phyloP scores from a whole-genome alignment of 2,888 invertebrate species.

The Spialia ferax region DNA sequence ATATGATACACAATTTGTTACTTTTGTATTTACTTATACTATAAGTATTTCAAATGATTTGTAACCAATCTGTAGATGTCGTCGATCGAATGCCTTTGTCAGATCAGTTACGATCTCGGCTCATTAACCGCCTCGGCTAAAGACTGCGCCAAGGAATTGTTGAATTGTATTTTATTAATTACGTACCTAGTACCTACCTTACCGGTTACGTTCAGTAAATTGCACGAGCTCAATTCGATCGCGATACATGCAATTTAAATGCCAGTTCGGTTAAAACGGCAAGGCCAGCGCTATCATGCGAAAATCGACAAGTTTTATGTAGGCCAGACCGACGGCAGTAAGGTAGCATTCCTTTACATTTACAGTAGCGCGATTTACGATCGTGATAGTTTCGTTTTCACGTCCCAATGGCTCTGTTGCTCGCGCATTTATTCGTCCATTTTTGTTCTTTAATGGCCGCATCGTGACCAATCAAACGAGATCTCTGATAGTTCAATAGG shows the following conservation, averaged over 20 bases:
- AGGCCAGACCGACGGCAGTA: constrained; percentile 69
- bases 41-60: constrained; percentile 13
- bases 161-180: constrained; percentile 68
- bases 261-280: constrained; percentile 71
- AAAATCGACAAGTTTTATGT: constrained; percentile 80
- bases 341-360: constrained; percentile 73
- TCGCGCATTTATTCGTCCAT: constrained; percentile 69
- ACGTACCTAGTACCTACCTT: too few relatives aligned
- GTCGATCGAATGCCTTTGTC: constrained; percentile 25
- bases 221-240: constrained; percentile 66
- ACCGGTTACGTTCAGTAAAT: constrained; percentile 72
- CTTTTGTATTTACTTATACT: too few relatives aligned
- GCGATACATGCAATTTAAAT: constrained; percentile 75
- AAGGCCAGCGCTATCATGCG: constrained; percentile 79
- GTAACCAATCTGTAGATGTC: constrained; percentile 46
- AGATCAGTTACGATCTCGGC: constrained; percentile 30
- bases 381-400: constrained; percentile 81
- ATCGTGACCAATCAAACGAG: constrained; percentile 59
- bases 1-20: too few relatives aligned
- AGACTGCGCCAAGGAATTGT: constrained; percentile 47
- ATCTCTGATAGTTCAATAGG: constrained; percentile 64
- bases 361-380: constrained; percentile 75
- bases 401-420: constrained; percentile 73
- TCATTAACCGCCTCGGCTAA: constrained; percentile 61
- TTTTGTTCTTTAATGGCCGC: constrained; percentile 63